Conservation (phyloP, 1,140 invertebrate species). For the Mycetomoellerius zeteki region DNA sequence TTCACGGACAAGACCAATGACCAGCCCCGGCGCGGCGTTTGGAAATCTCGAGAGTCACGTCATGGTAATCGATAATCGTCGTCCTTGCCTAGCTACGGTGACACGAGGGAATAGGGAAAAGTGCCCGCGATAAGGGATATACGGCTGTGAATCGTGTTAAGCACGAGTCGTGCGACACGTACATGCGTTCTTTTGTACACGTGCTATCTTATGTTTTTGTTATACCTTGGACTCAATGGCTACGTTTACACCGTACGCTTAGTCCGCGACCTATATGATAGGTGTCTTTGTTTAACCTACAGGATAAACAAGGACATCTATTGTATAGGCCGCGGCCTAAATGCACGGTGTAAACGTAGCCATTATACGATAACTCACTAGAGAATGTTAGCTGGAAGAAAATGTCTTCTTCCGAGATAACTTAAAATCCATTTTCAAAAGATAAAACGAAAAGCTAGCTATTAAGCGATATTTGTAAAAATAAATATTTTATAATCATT, state of each 20-base stretch:
- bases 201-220: not conserved
- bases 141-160: not conserved
- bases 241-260: too few relatives aligned
- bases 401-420: not conserved
- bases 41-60: slow-evolving; percentile 68
- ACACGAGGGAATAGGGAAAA: slow-evolving; percentile 57
- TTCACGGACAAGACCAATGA: slow-evolving; percentile 66
- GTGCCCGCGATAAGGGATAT: slow-evolving; percentile 48
- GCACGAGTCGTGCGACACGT: slow-evolving; percentile 22
- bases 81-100: slow-evolving; percentile 61
- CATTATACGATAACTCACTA: not conserved
- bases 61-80: slow-evolving; percentile 66
- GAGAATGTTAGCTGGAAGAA: not conserved
- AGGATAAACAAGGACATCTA: too few relatives aligned
- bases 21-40: slow-evolving; percentile 44
- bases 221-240: not conserved
- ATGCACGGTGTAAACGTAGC: too few relatives aligned
- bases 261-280: too few relatives aligned
- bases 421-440: not conserved
- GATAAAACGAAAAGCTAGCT: not conserved
- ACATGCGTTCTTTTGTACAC: not conserved
- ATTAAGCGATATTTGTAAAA: not conserved
- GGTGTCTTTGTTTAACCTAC: too few relatives aligned
- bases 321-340: too few relatives aligned
- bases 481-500: not conserved